Evolutionary conservation across 2,797 vertebrate genomes (phyloP), one percentile per base, ranked within the genome.

Genomic region (Pangasius mekongensis): DNA sequence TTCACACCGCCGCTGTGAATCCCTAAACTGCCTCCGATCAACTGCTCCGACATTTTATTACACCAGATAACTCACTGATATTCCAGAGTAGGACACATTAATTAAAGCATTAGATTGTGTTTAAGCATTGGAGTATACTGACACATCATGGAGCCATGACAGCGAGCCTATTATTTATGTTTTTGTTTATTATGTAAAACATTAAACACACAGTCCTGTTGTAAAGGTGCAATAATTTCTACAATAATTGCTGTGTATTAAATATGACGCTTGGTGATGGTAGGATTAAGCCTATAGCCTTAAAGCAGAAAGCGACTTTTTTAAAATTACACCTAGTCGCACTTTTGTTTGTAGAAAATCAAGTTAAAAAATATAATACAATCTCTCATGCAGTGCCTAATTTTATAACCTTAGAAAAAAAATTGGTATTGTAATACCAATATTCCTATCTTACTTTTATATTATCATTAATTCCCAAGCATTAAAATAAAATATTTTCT

Each of bases 1-100:
- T 94, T 95, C 94, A 93, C 24, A 62, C 73, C 67, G 66, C 66
- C 3, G 54, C 16, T 64, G 49, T 36, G 49, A 43, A 86, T 83
- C 81, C 36, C 24, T 64, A 0, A 83, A 64, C 60, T 83, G 58
- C 27, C 60, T 64, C 81, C 33, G 82, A 67, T 69, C 82, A 84
- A 84, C 82, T 84, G 47, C 82, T 6, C 5, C 7, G n/a, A 84
- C 62, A 54, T 67, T 84, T 84, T 52, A 84, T 84, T 69, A 52
- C 62, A n/a, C 8, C 1, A 20, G 16, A 84, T 67, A 2, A 64
- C 47, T 64, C 33, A 66, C 58, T 83, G 47, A 11, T 30, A 67
- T 84, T 67, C n/a, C 52, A 30, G 60, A 66, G 27, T 1, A 49
- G 3, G 36, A n/a, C 13, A 43, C 22, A 36, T 62, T 43, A 16